Evolutionary conservation across 37 sponge, comb jelly and placozoan genomes (phyloP).

Genomic region (Hexactinellida sp.): DNA sequence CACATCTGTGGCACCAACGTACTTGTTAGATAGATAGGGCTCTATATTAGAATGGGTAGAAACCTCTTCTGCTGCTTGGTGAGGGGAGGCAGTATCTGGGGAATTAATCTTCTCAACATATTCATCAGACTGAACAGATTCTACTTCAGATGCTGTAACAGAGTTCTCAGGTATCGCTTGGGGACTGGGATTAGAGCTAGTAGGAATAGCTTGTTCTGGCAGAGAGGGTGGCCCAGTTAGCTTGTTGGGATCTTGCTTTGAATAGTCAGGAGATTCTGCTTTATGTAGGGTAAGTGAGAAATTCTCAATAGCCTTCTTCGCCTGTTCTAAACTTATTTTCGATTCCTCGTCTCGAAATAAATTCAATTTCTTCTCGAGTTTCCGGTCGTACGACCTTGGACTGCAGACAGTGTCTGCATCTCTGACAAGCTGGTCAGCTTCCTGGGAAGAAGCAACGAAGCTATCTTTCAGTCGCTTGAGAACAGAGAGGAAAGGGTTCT

Average conservation of each 20-base stretch:
- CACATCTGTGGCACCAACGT: neutral
- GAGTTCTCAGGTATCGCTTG: no score
- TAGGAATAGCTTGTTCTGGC: no score
- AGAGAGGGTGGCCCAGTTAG: no score
- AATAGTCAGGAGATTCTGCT: neutral
- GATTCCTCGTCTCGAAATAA: neutral
- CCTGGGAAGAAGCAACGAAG: neutral
- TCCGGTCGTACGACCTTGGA: neutral
- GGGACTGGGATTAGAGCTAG: no score
- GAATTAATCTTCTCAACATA: no score
- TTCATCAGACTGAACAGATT: no score
- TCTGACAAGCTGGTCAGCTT: neutral
- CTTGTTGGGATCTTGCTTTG: no score
- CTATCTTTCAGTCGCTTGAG: slow-evolving; percentile 1
- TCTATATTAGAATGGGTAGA: no score
- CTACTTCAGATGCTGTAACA: no score
- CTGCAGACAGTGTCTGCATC: neutral
- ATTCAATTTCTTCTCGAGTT: neutral
- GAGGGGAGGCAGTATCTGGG: no score
- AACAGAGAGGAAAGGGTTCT: neutral
- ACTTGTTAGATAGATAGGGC: no score
- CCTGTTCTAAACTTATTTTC: neutral
- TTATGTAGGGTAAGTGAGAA: neutral
- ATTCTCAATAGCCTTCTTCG: neutral
- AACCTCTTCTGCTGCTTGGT: no score